Conservation (phyloP, 2,113 vertebrate genomes). For the Brevimyrus niger region DNA sequence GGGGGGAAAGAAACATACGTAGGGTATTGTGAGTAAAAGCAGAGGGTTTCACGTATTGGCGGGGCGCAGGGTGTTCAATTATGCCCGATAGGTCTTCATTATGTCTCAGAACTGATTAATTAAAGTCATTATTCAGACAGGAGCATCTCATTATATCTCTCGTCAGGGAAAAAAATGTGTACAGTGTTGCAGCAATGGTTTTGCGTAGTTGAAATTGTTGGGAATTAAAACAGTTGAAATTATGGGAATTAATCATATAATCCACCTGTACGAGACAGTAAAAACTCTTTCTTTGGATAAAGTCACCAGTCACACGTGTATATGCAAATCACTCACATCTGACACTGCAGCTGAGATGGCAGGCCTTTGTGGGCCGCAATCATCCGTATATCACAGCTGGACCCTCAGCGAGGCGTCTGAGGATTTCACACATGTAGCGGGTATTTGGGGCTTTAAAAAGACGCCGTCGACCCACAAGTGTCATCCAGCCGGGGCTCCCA, state of each 20-base stretch:
- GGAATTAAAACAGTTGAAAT: background rate
- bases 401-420: background rate
- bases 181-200: background rate
- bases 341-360: background rate
- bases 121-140: background rate
- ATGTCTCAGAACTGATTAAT: background rate
- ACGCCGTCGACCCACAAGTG: background rate
- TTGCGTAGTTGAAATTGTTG: background rate
- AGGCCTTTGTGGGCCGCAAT: background rate
- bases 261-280: background rate
- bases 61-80: background rate
- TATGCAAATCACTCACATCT: background rate
- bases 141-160: background rate
- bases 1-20: background rate
- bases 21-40: background rate
- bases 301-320: constrained; percentile 34
- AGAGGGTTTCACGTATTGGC: background rate
- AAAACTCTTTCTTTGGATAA: background rate
- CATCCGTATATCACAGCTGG: background rate
- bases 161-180: background rate
- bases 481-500: constrained; percentile 41
- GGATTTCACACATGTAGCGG: background rate
- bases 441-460: background rate
- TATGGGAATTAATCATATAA: background rate
- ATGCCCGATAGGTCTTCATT: background rate